Conservation (phyloP, 2,888 invertebrate genomes). For the Cryptophagus acutangulus region DNA sequence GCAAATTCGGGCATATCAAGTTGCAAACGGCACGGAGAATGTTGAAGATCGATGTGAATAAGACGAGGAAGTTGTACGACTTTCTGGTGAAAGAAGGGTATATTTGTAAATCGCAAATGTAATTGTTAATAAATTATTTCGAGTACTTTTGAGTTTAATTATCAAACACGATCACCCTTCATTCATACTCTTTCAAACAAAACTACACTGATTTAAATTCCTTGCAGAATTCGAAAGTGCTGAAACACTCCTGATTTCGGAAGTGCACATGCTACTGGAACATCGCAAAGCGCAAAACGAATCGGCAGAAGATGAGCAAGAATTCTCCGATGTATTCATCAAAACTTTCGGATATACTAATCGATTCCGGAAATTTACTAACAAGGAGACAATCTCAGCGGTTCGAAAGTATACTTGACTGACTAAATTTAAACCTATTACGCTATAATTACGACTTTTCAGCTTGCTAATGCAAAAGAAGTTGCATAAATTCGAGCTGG, state of each 20-base stretch:
- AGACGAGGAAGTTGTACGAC: conserved; percentile 83
- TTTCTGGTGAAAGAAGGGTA: conserved; percentile 68
- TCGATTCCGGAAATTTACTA: conserved; percentile 95
- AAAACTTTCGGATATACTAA: conserved; percentile 96
- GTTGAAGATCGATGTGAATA: conserved; percentile 90
- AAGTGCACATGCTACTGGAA: conserved; percentile 93
- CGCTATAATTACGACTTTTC: conserved; percentile 38
- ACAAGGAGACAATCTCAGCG: conserved; percentile 95
- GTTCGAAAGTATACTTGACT: conserved; percentile 80
- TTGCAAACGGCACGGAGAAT: conserved; percentile 77
- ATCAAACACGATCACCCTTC: no score
- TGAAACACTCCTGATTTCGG: conserved; percentile 93
- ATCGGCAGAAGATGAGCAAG: conserved; percentile 96
- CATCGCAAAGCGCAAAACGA: conserved; percentile 98
- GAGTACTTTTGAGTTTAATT: neutral
- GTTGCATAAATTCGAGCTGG: conserved; percentile 96
- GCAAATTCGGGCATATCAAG: conserved; percentile 67
- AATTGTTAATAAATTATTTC: neutral
- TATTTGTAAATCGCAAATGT: conserved; percentile 51
- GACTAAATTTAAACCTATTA: no score
- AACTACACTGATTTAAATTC: conserved; percentile 11
- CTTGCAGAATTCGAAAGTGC: conserved; percentile 93
- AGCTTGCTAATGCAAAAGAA: conserved; percentile 91
- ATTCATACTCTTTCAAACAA: neutral
- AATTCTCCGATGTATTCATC: conserved; percentile 97